Base-by-base conservation (phyloP, 2,888 invertebrate species). In the Lampropteryx suffumata region DNA sequence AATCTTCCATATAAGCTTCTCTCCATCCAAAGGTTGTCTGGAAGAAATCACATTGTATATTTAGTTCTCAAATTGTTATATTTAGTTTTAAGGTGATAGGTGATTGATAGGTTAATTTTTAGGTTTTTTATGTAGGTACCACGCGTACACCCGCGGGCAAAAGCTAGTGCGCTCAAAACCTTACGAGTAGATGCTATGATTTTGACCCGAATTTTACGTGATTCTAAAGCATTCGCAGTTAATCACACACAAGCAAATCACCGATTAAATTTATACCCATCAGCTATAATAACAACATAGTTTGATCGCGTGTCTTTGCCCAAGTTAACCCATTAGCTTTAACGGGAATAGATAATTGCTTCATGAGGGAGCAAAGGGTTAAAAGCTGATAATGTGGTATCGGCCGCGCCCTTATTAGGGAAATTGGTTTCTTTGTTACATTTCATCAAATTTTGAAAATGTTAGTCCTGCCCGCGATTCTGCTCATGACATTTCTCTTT, bases 311-410 rank as follows among this genome's bases (percentile, higher is more conserved):
- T 86, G 86, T 69, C 47, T 33, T n/a, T 62, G 62, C 67, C 69
- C 70, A 83, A 81, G 70, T 72, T 69, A 63, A 76, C 69, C 81
- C 79, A 84, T 84, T 84, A 82, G 57, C 59, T 59, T 64, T 79
- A 82, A 82, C 79, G 73, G 40, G 48, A 40, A 76, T 74, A 73
- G 76, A 79, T 85, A 86, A 87, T 86, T 82, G 76, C 84, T 85
- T 76, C 74, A 82, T 79, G 29, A 37, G 47, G 76, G 17, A 17
- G 17, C 52, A 79, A 84, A 65, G 85, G 85, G 82, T 83, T 83
- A 72, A n/a, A 72, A 57, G 62, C 73, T 47, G 79, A 77, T 83
- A 79, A 82, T 77, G 65, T 62, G 72, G 76, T 51, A 83, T 82
- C 73, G 76, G 69, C 71, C 77, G 64, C 66, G 65, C 72, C 72